phyloP scores from a whole-genome alignment of 2,797 vertebrate genomes.

The Jordanella pulchra region DNA sequence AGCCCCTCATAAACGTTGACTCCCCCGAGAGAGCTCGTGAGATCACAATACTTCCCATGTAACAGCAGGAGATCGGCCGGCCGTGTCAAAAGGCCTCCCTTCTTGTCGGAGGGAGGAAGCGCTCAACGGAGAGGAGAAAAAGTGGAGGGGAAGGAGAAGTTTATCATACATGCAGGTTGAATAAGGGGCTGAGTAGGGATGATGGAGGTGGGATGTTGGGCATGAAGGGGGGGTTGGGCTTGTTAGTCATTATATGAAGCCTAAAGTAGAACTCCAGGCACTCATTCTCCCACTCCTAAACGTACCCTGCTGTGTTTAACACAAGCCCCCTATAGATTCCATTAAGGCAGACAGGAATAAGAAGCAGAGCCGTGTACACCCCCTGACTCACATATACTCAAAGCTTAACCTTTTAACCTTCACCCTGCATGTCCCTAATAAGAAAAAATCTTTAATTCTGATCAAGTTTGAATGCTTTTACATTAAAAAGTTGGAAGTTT shows the following conservation, averaged over 20 bases:
- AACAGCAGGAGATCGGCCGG: conserved; percentile 70
- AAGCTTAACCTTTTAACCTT: conserved; percentile 78
- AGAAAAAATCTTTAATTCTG: conserved; percentile 59
- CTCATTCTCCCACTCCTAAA: conserved; percentile 65
- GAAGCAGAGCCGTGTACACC: conserved; percentile 63
- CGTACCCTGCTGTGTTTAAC: conserved; percentile 74
- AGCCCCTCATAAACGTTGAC: conserved; percentile 66
- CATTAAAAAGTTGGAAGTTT: conserved; percentile 52
- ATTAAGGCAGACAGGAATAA: conserved; percentile 72
- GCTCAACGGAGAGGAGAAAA: conserved; percentile 56
- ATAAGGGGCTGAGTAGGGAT: conserved; percentile 63
- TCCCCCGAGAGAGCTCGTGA: conserved; percentile 64
- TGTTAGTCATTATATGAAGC: conserved; percentile 71
- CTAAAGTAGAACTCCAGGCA: conserved; percentile 65
- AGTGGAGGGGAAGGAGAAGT: conserved; percentile 49
- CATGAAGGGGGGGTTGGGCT: conserved; percentile 45
- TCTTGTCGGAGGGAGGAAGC: conserved; percentile 57
- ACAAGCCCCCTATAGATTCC: conserved; percentile 71
- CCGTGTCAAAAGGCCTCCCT: conserved; percentile 65
- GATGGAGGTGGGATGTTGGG: conserved; percentile 63
- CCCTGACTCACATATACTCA: conserved; percentile 75
- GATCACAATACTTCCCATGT: conserved; percentile 79
- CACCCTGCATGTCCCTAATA: conserved; percentile 50
- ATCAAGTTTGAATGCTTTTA: conserved; percentile 53
- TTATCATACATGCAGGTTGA: conserved; percentile 69